Evolutionary conservation across 2,797 vertebrate species (phyloP), one percentile per base, ranked within the genome.

Genomic region (Oophaga sylvatica): DNA sequence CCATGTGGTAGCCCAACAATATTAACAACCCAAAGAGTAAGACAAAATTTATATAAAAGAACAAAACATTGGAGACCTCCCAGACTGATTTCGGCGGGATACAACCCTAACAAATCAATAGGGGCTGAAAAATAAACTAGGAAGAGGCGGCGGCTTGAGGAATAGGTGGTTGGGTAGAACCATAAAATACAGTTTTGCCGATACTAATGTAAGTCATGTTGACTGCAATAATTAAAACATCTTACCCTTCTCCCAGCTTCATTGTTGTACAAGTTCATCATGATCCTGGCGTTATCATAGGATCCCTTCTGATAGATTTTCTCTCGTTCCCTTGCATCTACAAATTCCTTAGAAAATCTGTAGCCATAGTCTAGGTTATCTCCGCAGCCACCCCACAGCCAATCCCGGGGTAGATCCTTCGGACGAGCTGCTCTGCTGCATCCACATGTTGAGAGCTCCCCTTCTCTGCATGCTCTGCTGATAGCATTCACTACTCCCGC

Each of bases 221-320:
- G 67, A 70, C 1, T 70, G 13, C 3, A 31, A 56, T 77, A 16
- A n/a, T 16, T 53, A 53, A 0, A 1, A 59, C 41, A 41, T 92
- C 97, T 96, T 94, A 99, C 98, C 94, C 97, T 95, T 67, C 98
- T 94, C 89, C 98, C 98, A 0, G 98, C 98, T 90, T 99, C 98
- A 0, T 99, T 99, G 92, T 99, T 99, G 94, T 99, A 97, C 80
- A 99, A 93, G 91, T 99, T 99, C 98, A 99, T 99, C 93, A 97
- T 26, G 88, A 96, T 95, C 81, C 98, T 95, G 0, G 97, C 96
- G 0, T 95, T 97, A 91, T 99, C 98, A 0, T 96, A 96, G 0
- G 97, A 95, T 89, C 97, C 97, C 87, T 97, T 97, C 87, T 97
- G 95, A 79, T 96, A 96, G 91, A 96, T 97, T 73, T 98, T 97